phyloP scores from a whole-genome alignment of 1,140 invertebrate genomes.

The Elymnias hypermnestra region DNA sequence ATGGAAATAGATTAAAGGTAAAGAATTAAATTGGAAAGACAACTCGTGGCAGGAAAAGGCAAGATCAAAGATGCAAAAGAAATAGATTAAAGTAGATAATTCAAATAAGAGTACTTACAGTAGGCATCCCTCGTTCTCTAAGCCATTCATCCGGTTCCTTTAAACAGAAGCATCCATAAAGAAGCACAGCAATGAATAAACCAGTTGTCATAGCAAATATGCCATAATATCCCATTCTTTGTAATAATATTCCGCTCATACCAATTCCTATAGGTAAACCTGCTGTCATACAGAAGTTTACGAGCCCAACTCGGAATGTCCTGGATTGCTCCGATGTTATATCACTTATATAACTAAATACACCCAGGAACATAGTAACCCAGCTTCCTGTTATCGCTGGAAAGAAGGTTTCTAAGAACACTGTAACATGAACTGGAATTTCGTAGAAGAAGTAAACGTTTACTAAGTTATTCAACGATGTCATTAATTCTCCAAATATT shows the following conservation, averaged over 20 bases:
- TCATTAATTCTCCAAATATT: constrained; percentile 86
- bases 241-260: constrained; percentile 77
- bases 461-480: constrained; percentile 84
- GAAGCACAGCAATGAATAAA: constrained; percentile 82
- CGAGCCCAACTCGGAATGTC: constrained; percentile 88
- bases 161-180: constrained; percentile 81
- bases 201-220: constrained; percentile 45
- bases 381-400: constrained; percentile 88
- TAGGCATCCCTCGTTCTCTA: constrained; percentile 41
- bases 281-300: constrained; percentile 87
- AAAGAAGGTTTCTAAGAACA: constrained; percentile 80
- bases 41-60: no score
- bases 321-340: constrained; percentile 86
- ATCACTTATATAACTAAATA: constrained; percentile 93
- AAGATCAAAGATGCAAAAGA: no score
- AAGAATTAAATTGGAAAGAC: no score
- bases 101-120: constrained; percentile 37
- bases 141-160: constrained; percentile 76
- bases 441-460: constrained; percentile 87
- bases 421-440: constrained; percentile 85
- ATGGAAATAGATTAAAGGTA: no score
- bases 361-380: constrained; percentile 91
- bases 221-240: constrained; percentile 61
- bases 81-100: background rate
- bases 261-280: constrained; percentile 87